A percentile compares a stretch with the other conserved stretches of the same genome.
Evolutionary conservation across 2,113 vertebrate genomes (phyloP).

Genomic region (Daboia siamensis): DNA sequence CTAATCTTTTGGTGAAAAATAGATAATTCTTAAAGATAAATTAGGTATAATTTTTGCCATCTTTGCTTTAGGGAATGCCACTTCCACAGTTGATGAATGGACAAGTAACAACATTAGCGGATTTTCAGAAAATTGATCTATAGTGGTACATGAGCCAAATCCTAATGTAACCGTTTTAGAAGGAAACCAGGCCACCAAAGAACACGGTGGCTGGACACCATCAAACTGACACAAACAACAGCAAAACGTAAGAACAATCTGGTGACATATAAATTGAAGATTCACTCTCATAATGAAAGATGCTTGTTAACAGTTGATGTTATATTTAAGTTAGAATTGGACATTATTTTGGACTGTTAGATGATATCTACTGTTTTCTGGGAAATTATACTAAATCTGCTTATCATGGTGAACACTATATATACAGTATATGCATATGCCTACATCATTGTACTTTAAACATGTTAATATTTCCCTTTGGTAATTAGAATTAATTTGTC

Average conservation of each 20-base stretch:
- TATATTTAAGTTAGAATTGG: not conserved
- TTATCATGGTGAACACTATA: not conserved
- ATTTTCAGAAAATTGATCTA: not conserved
- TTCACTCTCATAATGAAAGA: not conserved
- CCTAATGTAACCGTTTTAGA: not conserved
- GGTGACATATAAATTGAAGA: not conserved
- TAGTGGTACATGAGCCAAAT: not conserved
- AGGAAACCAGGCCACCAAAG: too few relatives aligned
- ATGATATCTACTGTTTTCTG: not conserved
- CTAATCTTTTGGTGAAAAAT: not conserved
- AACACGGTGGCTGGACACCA: too few relatives aligned
- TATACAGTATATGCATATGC: not conserved
- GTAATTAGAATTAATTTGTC: not conserved
- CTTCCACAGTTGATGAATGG: fast-evolving
- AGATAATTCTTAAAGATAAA: not conserved
- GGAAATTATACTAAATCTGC: not conserved
- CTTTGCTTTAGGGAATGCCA: not conserved
- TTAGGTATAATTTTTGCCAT: not conserved
- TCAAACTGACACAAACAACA: too few relatives aligned
- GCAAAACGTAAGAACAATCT: too few relatives aligned
- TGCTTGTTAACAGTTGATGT: not conserved
- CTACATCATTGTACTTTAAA: not conserved
- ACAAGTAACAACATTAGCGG: fast-evolving
- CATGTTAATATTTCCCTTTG: not conserved
- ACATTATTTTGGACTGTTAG: not conserved